Evolutionary conservation across 2,888 invertebrate species (phyloP).

Genomic region (Drosophila koepferae): DNA sequence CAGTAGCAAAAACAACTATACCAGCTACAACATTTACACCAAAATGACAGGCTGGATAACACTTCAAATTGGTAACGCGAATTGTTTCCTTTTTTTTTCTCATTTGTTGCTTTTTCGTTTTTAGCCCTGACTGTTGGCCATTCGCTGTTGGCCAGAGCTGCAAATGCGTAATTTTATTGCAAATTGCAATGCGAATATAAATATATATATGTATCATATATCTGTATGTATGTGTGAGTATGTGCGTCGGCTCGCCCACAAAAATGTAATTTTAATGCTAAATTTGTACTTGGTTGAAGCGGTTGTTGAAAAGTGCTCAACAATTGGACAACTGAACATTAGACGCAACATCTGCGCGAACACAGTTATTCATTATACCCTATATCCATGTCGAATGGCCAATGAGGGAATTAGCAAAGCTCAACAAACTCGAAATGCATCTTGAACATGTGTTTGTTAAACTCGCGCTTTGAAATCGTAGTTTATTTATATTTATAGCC

Average conservation of each 20-base stretch:
- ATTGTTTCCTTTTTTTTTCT: slow-evolving; percentile 40
- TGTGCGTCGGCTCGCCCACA: slow-evolving; percentile 17
- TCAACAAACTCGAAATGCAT: too few relatives aligned
- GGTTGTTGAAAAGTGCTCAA: slow-evolving; percentile 13
- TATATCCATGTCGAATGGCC: neutral
- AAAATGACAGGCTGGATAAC: slow-evolving; percentile 34
- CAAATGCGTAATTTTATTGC: slow-evolving; percentile 53
- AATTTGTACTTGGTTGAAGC: slow-evolving; percentile 8
- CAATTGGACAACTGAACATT: slow-evolving; percentile 39
- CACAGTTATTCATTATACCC: slow-evolving; percentile 50
- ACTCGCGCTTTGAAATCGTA: neutral
- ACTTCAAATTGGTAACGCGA: slow-evolving; percentile 49
- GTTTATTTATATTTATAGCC: too few relatives aligned
- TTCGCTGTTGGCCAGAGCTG: slow-evolving; percentile 24
- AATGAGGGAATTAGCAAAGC: neutral
- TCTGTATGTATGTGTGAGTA: slow-evolving; percentile 1
- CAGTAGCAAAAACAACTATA: slow-evolving; percentile 15
- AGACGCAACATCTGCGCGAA: slow-evolving; percentile 36
- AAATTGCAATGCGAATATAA: slow-evolving; percentile 39
- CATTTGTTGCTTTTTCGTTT: slow-evolving; percentile 27
- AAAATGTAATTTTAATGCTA: slow-evolving; percentile 40
- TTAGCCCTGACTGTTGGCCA: slow-evolving; percentile 15
- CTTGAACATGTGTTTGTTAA: neutral
- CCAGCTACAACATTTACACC: slow-evolving; percentile 21
- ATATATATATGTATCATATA: neutral